Percentiles rank a stretch among this genome's conserved stretches.
phyloP scores from a whole-genome alignment of 1,140 invertebrate species.

The Drosophila oshimai region DNA sequence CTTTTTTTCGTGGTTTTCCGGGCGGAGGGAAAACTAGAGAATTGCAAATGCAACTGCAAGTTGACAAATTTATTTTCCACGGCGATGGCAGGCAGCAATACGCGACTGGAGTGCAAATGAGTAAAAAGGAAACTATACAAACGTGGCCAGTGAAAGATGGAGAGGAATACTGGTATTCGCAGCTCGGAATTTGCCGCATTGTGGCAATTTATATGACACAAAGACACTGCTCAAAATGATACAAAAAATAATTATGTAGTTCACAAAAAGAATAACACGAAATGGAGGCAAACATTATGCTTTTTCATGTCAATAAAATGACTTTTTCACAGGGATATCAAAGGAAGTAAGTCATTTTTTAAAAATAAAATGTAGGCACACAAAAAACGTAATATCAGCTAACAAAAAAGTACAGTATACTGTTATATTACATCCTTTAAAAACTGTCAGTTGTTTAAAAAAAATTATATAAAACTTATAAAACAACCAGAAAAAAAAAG shows the following conservation, averaged over 20 bases:
- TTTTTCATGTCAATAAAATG: no score
- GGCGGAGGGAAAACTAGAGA: slow-evolving; percentile 40
- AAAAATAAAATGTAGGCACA: not conserved
- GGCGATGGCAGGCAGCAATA: slow-evolving; percentile 30
- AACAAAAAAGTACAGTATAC: no score
- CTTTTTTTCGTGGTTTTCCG: slow-evolving; percentile 24
- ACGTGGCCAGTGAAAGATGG: slow-evolving; percentile 19
- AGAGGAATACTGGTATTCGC: not conserved
- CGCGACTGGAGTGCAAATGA: slow-evolving; percentile 59
- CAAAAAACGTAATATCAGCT: no score
- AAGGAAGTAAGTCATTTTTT: not conserved
- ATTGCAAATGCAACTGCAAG: slow-evolving; percentile 65
- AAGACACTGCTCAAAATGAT: slow-evolving; percentile 9
- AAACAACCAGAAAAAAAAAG: no score
- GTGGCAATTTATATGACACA: slow-evolving; percentile 16
- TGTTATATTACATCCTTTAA: no score
- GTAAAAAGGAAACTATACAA: slow-evolving; percentile 31
- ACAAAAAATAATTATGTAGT: not conserved
- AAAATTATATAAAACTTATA: no score
- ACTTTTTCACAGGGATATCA: no score
- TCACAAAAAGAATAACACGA: not conserved
- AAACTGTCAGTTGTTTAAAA: no score
- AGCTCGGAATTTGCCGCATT: slow-evolving; percentile 37
- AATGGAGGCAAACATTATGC: not conserved
- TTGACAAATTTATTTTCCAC: slow-evolving; percentile 76